Percentiles rank a stretch among this genome's conserved stretches.
Conservation (phyloP, 1,140 invertebrate species). For the Calephelis virginiensis region DNA sequence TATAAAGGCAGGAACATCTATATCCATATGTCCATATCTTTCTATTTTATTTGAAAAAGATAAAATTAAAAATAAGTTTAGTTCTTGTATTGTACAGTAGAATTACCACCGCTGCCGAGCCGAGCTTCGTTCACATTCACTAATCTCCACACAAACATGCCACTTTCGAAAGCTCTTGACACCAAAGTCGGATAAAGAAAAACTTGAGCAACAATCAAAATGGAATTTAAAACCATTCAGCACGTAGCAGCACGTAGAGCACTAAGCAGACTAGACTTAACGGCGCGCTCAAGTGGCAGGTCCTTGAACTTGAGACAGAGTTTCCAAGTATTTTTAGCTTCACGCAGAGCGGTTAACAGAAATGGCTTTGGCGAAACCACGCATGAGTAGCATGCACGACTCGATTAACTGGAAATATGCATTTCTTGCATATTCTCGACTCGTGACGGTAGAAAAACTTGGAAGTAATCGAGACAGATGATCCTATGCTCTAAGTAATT, state of each 20-base stretch:
- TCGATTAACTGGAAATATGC: constrained; percentile 14
- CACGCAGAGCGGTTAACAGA: constrained; percentile 29
- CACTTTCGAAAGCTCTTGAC: no score
- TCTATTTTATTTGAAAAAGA: no score
- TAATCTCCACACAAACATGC: no score
- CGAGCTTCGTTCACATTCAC: no score
- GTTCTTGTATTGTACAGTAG: no score
- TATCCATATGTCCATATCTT: no score
- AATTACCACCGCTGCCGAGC: no score
- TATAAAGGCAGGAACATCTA: no score
- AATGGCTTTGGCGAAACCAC: constrained; percentile 21
- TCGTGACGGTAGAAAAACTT: neutral
- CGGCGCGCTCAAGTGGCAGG: constrained; percentile 49
- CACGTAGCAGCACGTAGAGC: constrained; percentile 19
- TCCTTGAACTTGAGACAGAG: constrained; percentile 57
- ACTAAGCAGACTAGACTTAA: constrained; percentile 46
- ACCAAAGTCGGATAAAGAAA: no score
- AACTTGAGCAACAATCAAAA: no score
- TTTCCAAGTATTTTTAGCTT: constrained; percentile 52
- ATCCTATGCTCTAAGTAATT: no score
- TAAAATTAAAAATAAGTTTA: no score
- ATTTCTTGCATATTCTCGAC: constrained; percentile 8
- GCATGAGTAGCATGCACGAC: constrained; percentile 33
- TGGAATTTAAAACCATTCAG: constrained; percentile 1
- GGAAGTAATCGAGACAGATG: neutral